Percentiles rank a stretch among this genome's conserved stretches.
phyloP scores from a whole-genome alignment of 2,888 invertebrate genomes.

The Amiota mariae region DNA sequence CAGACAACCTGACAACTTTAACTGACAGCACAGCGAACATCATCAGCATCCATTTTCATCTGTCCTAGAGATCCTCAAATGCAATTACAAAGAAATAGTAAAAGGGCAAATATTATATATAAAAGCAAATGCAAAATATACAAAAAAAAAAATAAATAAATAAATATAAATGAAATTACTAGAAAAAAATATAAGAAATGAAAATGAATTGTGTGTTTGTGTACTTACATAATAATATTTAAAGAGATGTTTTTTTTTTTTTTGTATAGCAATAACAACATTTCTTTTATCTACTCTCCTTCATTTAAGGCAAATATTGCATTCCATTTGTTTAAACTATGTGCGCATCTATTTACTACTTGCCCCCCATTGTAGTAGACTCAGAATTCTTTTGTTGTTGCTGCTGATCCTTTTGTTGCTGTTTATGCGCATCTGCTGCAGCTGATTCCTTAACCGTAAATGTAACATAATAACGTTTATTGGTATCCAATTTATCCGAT shows the following conservation, averaged over 20 bases:
- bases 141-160: conserved; percentile 22
- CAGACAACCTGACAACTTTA: conserved; percentile 61
- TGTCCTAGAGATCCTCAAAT: conserved; percentile 64
- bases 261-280: neutral
- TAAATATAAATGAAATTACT: neutral
- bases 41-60: conserved; percentile 69
- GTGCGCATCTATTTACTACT: neutral
- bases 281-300: neutral
- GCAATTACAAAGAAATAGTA: conserved; percentile 44
- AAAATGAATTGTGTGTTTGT: neutral
- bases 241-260: too few species aligned
- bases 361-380: conserved; percentile 34
- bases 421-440: conserved; percentile 43
- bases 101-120: conserved; percentile 22
- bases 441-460: conserved; percentile 87
- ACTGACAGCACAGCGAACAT: conserved; percentile 61
- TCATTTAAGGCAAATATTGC: neutral
- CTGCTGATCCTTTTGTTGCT: conserved; percentile 43
- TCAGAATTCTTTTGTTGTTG: conserved; percentile 34
- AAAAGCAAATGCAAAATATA: conserved; percentile 30
- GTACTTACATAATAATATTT: too few species aligned
- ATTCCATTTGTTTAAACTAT: conserved; percentile 19
- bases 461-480: conserved; percentile 93
- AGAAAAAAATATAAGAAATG: conserved; percentile 32
- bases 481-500: conserved; percentile 88